phyloP scores from a whole-genome alignment of 1,140 invertebrate species.

The Olivierus martensii region DNA sequence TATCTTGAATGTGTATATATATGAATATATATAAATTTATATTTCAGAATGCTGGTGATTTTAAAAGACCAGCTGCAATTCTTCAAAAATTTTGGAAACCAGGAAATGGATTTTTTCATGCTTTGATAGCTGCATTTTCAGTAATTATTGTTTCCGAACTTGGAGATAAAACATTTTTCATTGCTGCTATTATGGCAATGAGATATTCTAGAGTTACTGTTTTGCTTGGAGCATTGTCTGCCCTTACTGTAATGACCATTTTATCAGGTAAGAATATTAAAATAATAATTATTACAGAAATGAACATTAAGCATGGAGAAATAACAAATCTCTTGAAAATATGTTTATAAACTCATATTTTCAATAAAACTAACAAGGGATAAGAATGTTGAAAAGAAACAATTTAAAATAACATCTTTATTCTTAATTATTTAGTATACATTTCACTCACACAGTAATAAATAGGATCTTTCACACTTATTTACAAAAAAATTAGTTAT shows the following conservation, averaged over 20 bases:
- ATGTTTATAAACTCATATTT: too few species aligned
- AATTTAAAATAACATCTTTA: too few species aligned
- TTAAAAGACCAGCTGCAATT: conserved; percentile 10
- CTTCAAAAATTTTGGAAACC: conserved; percentile 7
- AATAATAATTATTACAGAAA: too few species aligned
- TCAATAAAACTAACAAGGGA: too few species aligned
- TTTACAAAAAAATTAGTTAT: too few species aligned
- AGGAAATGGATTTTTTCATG: conserved; percentile 67
- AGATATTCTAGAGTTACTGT: conserved; percentile 84
- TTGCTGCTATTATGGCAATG: conserved; percentile 99
- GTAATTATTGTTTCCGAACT: conserved; percentile 96
- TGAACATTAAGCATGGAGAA: too few species aligned
- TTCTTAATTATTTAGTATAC: too few species aligned
- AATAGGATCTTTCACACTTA: too few species aligned
- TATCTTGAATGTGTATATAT: too few species aligned
- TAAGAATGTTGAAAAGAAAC: too few species aligned
- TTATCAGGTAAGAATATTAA: conserved; percentile 55
- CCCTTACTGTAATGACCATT: conserved; percentile 87
- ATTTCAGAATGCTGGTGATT: conserved; percentile 15
- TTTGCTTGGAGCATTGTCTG: conserved; percentile 82
- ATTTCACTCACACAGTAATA: too few species aligned
- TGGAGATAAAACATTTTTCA: conserved; percentile 99
- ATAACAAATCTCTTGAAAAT: too few species aligned
- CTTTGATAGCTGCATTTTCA: conserved; percentile 83
- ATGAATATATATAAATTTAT: neutral